Conservation (phyloP, 2,888 invertebrate species). For the Caenorhabditis afra region DNA sequence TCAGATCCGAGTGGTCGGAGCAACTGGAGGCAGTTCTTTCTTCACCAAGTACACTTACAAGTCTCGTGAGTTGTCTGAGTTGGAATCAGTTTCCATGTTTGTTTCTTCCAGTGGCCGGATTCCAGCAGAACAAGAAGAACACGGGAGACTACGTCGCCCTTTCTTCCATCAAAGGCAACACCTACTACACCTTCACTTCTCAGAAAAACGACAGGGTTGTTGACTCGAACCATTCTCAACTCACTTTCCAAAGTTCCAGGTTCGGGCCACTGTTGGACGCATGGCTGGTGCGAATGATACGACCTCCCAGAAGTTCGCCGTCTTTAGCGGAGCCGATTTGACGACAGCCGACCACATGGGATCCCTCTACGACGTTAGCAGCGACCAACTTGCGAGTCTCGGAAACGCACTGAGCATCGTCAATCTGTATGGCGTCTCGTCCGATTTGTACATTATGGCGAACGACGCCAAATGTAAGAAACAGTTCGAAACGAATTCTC, state of each 20-base stretch:
- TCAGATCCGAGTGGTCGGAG: slow-evolving; percentile 6
- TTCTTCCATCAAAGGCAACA: background rate
- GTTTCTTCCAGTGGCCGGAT: slow-evolving; percentile 9
- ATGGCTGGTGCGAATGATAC: background rate
- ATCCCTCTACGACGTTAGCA: slow-evolving; percentile 2
- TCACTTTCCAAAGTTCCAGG: too few relatives aligned
- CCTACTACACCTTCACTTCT: slow-evolving; percentile 26
- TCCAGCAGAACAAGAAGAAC: background rate
- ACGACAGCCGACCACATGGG: slow-evolving; percentile 26
- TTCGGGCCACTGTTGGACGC: background rate
- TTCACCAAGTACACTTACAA: slow-evolving; percentile 13
- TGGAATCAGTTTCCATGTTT: too few relatives aligned
- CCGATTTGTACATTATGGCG: slow-evolving; percentile 15
- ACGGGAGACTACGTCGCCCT: slow-evolving; percentile 35
- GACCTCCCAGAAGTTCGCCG: background rate
- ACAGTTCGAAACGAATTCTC: too few relatives aligned
- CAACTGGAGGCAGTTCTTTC: slow-evolving; percentile 10
- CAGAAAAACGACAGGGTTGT: background rate
- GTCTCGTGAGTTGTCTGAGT: slow-evolving; percentile 26
- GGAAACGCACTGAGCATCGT: slow-evolving; percentile 19
- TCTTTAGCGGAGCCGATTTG: slow-evolving; percentile 30
- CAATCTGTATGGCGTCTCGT: slow-evolving; percentile 4
- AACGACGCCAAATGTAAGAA: slow-evolving; percentile 19
- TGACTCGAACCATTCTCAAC: too few relatives aligned
- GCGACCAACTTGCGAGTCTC: background rate